Evolutionary conservation across 1,140 invertebrate species (phyloP), one percentile per base, ranked within the genome.

Genomic region (Caenorhabditis inopinata): DNA sequence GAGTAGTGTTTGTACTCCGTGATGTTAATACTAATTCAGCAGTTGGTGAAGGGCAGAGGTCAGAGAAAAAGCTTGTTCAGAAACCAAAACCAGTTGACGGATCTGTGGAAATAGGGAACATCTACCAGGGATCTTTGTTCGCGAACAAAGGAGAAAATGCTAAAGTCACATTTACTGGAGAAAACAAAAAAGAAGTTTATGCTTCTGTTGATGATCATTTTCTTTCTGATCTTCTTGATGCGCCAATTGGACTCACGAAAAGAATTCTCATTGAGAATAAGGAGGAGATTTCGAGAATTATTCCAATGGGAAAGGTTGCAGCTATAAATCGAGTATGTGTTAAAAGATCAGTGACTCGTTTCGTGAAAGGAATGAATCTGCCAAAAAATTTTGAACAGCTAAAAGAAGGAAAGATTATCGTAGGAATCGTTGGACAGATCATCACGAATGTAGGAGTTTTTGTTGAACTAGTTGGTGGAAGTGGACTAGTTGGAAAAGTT

Each of bases 401-500:
- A 25, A 75, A 42, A 35, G 29, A 18, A 29, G 74, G 45, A 29
- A 42, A 42, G 38, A 32, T 68, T 18, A 29, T 75, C 7, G 42
- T 49, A 2, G 74, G 74, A 48, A 32, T 75, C 47, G 74, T 75
- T n/a, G 25, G 45, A n/a, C 74, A 75, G 27, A 29, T 47, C 42
- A 32, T 47, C 25, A 35, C 27, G 5, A 35, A 75, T 47, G 11
- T 48, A 18, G 74, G 74, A 45, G 42, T 48, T n/a, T 48, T 49
- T 42, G 74, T 75, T 5, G 74, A 75, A 21, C 3, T 75, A 16
- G 45, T 49, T 27, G 74, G 74, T 9, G 74, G 74, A 75, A 47
- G 23, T 21, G 74, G 74, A 47, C 42, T 75, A 18, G 45, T 75
- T 75, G 74, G 74, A 25, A 75, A 49, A 12, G 58, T 68, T 68